Percentiles rank a stretch among this genome's conserved stretches.
Conservation (phyloP, 2,113 vertebrate species). For the Jacana jacana region DNA sequence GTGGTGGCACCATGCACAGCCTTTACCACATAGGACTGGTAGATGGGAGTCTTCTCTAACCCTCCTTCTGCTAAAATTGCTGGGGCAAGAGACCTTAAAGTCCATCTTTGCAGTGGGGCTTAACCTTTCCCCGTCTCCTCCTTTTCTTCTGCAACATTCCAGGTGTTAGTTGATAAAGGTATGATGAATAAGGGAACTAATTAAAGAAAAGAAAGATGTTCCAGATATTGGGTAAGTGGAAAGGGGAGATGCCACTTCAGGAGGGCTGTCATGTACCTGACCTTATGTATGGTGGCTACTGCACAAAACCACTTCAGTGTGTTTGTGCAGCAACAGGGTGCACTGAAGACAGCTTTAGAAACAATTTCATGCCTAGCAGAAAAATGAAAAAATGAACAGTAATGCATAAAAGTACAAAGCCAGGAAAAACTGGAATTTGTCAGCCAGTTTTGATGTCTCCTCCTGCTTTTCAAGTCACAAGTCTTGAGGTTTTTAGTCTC, state of each 20-base stretch:
- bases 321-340: not conserved
- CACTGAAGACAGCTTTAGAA: not conserved
- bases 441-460: not conserved
- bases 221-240: not conserved
- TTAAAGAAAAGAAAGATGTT: not conserved
- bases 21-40: not conserved
- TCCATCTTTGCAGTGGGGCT: not conserved
- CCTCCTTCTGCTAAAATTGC: not conserved
- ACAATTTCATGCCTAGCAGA: not conserved
- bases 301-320: not conserved
- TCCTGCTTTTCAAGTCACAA: not conserved
- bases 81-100: not conserved
- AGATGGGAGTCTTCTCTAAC: not conserved
- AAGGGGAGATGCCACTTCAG: not conserved
- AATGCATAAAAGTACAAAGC: not conserved
- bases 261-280: not conserved
- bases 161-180: not conserved
- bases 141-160: not conserved
- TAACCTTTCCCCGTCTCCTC: not conserved
- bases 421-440: not conserved
- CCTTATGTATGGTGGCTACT: accelerated
- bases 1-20: accelerated
- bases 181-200: not conserved
- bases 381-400: not conserved
- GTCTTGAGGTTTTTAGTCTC: not conserved